Evolutionary conservation across 2,888 invertebrate species (phyloP), one percentile per base, ranked within the genome.

Genomic region (Lissonota sp.): DNA sequence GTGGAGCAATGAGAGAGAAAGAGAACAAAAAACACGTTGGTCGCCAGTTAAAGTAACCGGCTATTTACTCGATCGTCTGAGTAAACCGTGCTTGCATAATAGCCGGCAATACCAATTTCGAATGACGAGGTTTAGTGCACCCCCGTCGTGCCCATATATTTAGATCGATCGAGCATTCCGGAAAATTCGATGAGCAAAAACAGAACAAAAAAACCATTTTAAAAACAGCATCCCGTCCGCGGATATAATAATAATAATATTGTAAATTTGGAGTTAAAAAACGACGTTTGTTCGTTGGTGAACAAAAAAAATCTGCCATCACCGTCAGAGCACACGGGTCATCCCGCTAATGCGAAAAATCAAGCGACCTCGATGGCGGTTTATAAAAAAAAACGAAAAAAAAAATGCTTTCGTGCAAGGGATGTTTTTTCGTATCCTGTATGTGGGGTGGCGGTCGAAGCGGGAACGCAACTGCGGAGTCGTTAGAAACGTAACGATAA

Each of bases 401-500:
- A 26, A 26, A 26, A 26, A 85, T 76, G 79, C 71, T 78, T 70
- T 77, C 76, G 82, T 37, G 44, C 49, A 14, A 6, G 55, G 10
- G 64, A 64, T 58, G n/a, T 44, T 51, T 62, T 26, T 7, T 51
- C 10, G 14, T 44, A 16, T 12, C 58, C 73, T 51, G 58, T 37
- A 69, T 72, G 71, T 72, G 72, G 72, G 72, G 72, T 51, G 64
- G 4, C 64, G 40, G 60, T 6, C n/a, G 12, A 39, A 40, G 60
- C 60, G 62, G 57, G 62, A 14, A 16, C 44, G 73, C 26, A 26
- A 58, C 70, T 72, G 75, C 57, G 74, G 79, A 81, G 73, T 84
- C 82, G 83, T 87, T 90, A 88, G 87, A 90, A 91, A 91, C 90
- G 90, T 90, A 91, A 91, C 91, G 90, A 92, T 92, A 92, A 92